phyloP scores from a whole-genome alignment of 1,140 invertebrate genomes.

The Laupala kohalensis region DNA sequence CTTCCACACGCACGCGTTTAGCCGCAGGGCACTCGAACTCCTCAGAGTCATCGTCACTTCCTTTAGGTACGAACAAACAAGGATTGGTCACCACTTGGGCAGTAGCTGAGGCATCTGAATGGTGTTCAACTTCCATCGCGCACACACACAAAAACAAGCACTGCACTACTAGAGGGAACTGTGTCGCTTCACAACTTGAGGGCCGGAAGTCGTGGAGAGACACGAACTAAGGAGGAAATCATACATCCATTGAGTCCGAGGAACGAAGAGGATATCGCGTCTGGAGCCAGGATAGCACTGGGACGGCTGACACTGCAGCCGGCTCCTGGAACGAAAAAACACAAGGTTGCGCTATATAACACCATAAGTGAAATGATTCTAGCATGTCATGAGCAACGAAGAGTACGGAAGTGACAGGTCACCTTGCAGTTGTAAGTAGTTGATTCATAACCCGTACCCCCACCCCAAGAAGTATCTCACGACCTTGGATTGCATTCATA shows the following conservation, averaged over 20 bases:
- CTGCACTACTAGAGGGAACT: background rate
- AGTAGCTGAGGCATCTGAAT: too few species aligned
- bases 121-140: background rate
- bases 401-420: too few species aligned
- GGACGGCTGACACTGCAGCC: background rate
- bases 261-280: background rate
- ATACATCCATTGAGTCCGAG: background rate
- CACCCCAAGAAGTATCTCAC: too few species aligned
- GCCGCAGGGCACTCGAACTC: background rate
- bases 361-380: too few species aligned
- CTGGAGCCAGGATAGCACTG: background rate
- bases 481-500: too few species aligned
- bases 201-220: constrained; percentile 9
- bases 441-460: too few species aligned
- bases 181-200: constrained; percentile 9
- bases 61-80: background rate
- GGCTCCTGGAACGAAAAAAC: background rate
- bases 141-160: background rate
- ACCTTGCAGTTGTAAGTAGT: too few species aligned
- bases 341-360: background rate
- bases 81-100: too few species aligned
- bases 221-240: background rate
- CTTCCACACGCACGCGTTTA: background rate
- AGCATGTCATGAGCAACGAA: too few species aligned
- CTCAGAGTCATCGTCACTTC: background rate